Evolutionary conservation across 1,140 invertebrate species (phyloP).

Genomic region (Dendrolimus punctatus): DNA sequence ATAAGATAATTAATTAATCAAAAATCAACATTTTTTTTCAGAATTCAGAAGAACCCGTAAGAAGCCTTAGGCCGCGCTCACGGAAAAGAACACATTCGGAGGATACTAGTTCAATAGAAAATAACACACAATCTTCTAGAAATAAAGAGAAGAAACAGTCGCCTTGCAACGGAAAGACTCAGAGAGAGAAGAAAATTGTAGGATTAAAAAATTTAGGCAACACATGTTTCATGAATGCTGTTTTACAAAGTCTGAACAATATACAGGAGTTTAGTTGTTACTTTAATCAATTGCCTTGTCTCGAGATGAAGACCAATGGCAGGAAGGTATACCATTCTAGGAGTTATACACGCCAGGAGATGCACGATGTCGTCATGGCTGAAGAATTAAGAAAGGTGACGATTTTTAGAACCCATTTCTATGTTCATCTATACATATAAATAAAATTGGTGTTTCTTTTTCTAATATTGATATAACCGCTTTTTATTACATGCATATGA

Average conservation of each 20-base stretch:
- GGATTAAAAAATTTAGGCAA: slow-evolving; percentile 90
- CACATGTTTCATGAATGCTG: slow-evolving; percentile 93
- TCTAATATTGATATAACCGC: no score
- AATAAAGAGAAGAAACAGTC: slow-evolving; percentile 65
- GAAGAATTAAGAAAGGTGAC: slow-evolving; percentile 84
- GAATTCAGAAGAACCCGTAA: slow-evolving; percentile 68
- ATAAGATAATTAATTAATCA: slow-evolving; percentile 3
- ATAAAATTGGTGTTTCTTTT: no score
- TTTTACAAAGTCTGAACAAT: slow-evolving; percentile 89
- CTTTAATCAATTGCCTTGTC: slow-evolving; percentile 83
- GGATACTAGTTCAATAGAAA: slow-evolving; percentile 72
- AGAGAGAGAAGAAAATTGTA: slow-evolving; percentile 78
- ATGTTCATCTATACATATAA: no score
- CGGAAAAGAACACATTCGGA: slow-evolving; percentile 75
- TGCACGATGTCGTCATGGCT: slow-evolving; percentile 81
- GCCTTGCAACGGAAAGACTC: slow-evolving; percentile 50
- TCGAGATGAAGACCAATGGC: slow-evolving; percentile 78
- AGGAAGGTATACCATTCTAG: slow-evolving; percentile 76
- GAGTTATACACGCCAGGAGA: slow-evolving; percentile 73
- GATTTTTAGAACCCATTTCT: background rate
- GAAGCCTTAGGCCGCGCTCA: slow-evolving; percentile 74
- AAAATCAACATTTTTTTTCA: slow-evolving; percentile 20
- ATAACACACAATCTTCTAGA: slow-evolving; percentile 44
- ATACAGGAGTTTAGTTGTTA: slow-evolving; percentile 89
- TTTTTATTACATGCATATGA: no score